A percentile compares a stretch with the other conserved stretches of the same genome.
Conservation (phyloP, 2,797 vertebrate genomes). For the Scyliorhinus canicula region DNA sequence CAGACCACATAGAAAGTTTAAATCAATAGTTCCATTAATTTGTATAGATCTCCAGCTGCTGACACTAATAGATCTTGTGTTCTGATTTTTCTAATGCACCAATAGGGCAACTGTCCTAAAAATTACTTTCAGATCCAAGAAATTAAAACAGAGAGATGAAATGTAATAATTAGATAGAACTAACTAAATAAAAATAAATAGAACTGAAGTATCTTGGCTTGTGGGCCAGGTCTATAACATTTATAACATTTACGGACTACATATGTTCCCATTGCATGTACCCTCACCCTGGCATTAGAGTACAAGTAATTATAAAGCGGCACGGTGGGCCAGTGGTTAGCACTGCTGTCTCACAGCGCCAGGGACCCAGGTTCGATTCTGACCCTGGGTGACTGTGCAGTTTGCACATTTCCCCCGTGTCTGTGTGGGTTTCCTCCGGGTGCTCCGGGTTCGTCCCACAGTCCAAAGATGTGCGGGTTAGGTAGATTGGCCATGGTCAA, state of each 20-base stretch:
- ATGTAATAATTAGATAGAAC: neutral
- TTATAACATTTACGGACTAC: neutral
- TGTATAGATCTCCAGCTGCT: neutral
- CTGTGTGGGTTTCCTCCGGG: too few relatives aligned
- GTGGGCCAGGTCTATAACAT: neutral
- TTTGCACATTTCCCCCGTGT: too few relatives aligned
- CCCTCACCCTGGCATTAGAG: too few relatives aligned
- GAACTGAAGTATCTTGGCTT: neutral
- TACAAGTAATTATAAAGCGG: neutral
- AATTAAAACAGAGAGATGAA: neutral
- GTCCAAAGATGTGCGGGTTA: too few relatives aligned
- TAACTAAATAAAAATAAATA: neutral
- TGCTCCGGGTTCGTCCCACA: too few relatives aligned
- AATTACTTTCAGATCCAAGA: neutral
- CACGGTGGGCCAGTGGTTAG: too few relatives aligned
- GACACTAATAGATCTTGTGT: neutral
- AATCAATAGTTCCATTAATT: constrained; percentile 5
- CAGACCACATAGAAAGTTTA: neutral
- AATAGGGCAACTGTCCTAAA: neutral
- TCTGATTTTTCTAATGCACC: neutral
- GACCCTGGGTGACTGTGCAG: too few relatives aligned
- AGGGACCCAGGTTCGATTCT: too few relatives aligned
- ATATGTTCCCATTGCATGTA: neutral
- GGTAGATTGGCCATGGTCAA: too few relatives aligned
- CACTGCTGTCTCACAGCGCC: too few relatives aligned